phyloP scores from a whole-genome alignment of 2,113 vertebrate species.

The Mobula hypostoma region DNA sequence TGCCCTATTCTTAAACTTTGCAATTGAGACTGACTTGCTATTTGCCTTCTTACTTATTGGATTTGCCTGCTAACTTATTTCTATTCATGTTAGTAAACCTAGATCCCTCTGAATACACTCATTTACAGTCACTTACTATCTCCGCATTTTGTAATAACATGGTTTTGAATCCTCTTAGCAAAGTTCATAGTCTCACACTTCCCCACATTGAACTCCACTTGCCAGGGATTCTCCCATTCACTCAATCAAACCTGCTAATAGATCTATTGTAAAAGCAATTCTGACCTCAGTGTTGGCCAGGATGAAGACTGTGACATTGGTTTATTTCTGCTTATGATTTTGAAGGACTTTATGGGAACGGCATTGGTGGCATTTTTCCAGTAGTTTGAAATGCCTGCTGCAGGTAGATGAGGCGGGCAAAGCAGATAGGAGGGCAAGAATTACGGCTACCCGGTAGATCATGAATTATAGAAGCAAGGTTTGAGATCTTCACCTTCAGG shows the following conservation, averaged over 20 bases:
- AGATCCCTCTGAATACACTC: background rate
- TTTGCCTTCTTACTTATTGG: background rate
- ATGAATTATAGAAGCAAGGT: too few species aligned
- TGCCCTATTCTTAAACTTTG: background rate
- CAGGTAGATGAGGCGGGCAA: too few species aligned
- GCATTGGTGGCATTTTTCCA: too few species aligned
- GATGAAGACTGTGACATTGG: too few species aligned
- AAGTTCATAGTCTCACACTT: background rate
- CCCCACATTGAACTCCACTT: background rate
- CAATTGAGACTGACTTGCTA: background rate
- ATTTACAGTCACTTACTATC: background rate
- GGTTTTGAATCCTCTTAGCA: background rate
- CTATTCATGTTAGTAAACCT: background rate
- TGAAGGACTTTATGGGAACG: too few species aligned
- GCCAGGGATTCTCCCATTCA: background rate
- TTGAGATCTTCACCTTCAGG: too few species aligned
- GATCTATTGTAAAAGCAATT: too few species aligned
- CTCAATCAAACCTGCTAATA: background rate
- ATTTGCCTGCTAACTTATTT: background rate
- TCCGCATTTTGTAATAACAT: background rate
- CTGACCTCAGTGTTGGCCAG: too few species aligned
- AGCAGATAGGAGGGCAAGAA: too few species aligned
- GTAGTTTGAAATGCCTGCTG: too few species aligned
- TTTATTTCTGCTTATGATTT: too few species aligned
- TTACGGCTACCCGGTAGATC: too few species aligned